phyloP scores from a whole-genome alignment of 2,888 invertebrate species.

The Acutogordius australiensis region DNA sequence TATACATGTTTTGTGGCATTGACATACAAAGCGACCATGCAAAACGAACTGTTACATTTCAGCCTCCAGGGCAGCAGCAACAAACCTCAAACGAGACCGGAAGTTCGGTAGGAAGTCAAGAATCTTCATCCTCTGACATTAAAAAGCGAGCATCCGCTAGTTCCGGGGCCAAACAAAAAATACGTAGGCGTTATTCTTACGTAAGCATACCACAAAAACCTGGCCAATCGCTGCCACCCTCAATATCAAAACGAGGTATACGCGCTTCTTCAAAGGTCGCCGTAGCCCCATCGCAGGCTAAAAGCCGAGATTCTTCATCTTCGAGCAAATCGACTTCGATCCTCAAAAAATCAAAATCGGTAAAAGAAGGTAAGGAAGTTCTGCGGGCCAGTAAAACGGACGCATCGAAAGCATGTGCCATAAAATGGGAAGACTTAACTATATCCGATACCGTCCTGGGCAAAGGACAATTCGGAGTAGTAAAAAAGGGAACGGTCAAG shows the following conservation, averaged over 20 bases:
- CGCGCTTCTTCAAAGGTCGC: no score
- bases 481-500: not conserved
- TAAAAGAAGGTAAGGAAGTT: not conserved
- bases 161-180: not conserved
- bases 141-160: not conserved
- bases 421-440: not conserved
- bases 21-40: no score
- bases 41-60: no score
- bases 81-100: no score
- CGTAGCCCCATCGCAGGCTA: not conserved
- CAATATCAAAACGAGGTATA: no score
- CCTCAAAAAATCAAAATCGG: not conserved
- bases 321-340: not conserved
- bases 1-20: not conserved
- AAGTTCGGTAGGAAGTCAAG: not conserved
- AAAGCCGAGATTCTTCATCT: not conserved
- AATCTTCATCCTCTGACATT: not conserved
- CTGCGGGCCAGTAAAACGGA: no score
- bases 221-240: no score
- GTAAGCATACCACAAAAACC: not conserved
- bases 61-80: no score
- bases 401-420: not conserved
- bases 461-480: conserved; percentile 6
- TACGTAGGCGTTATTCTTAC: not conserved
- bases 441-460: not conserved